Conservation (phyloP, 2,888 invertebrate species). For the Dasysyrphus tricinctus region DNA sequence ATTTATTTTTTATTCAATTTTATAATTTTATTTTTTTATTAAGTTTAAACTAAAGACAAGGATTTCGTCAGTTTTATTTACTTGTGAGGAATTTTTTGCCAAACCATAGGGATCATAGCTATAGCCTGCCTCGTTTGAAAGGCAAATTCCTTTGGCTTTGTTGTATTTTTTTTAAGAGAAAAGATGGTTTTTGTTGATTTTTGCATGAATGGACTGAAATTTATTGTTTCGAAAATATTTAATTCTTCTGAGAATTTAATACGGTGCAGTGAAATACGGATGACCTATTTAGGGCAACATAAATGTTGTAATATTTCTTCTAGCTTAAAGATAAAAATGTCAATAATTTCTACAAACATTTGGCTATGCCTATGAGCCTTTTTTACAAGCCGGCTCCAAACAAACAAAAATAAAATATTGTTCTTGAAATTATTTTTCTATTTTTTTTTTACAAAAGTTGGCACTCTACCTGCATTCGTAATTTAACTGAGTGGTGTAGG, state of each 20-base stretch:
- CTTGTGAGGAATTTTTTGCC: not conserved
- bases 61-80: conserved; percentile 4
- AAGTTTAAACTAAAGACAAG: not conserved
- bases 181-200: conserved; percentile 4
- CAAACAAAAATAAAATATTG: too few species aligned
- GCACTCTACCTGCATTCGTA: too few species aligned
- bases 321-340: too few species aligned
- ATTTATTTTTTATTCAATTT: conserved; percentile 19
- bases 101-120: not conserved
- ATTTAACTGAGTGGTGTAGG: too few species aligned
- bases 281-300: not conserved
- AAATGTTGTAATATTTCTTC: not conserved
- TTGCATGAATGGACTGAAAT: not conserved
- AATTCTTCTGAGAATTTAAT: not conserved
- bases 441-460: too few species aligned
- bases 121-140: not conserved
- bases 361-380: too few species aligned
- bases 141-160: not conserved
- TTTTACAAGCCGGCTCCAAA: too few species aligned
- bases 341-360: not conserved
- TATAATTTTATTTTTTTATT: conserved; percentile 4
- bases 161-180: not conserved
- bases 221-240: conserved; percentile 5
- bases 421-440: too few species aligned
- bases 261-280: not conserved